Evolutionary conservation across 2,113 vertebrate species (phyloP).

Genomic region (Pandion haliaetus): DNA sequence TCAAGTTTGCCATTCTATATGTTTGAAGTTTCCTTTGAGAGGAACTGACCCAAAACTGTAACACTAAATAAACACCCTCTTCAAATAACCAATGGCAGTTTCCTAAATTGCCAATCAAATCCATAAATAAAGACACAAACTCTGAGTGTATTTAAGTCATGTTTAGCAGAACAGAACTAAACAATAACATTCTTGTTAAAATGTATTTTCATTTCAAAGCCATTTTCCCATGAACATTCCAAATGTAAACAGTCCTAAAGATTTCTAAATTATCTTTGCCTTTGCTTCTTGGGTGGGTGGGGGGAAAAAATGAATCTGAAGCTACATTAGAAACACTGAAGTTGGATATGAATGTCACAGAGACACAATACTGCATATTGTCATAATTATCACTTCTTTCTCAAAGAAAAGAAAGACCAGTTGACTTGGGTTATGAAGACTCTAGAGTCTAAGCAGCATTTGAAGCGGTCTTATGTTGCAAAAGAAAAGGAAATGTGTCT

Average conservation of each 20-base stretch:
- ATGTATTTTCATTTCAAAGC: slow-evolving; percentile 52
- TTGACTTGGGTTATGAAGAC: slow-evolving; percentile 14
- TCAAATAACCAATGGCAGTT: slow-evolving; percentile 50
- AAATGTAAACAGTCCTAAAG: slow-evolving; percentile 26
- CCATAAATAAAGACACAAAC: slow-evolving; percentile 49
- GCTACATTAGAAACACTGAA: neutral
- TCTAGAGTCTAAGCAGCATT: neutral
- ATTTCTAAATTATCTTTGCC: slow-evolving; percentile 33
- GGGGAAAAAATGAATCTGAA: neutral
- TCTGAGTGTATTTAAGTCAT: neutral
- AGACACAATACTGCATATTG: slow-evolving; percentile 53
- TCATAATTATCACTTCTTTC: slow-evolving; percentile 51
- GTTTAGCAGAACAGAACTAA: slow-evolving; percentile 56
- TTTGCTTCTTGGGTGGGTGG: neutral
- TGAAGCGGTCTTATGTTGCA: neutral
- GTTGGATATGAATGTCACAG: slow-evolving; percentile 41
- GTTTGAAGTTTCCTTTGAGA: slow-evolving; percentile 59
- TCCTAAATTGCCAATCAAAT: slow-evolving; percentile 48
- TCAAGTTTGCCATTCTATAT: slow-evolving; percentile 17
- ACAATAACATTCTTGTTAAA: slow-evolving; percentile 39
- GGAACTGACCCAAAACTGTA: slow-evolving; percentile 58
- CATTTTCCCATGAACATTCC: slow-evolving; percentile 12
- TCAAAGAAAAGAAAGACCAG: slow-evolving; percentile 12
- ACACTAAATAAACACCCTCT: slow-evolving; percentile 60
- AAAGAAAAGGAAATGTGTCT: neutral